Evolutionary conservation across 2,888 invertebrate species (phyloP).

Genomic region (Lycia hirtaria): DNA sequence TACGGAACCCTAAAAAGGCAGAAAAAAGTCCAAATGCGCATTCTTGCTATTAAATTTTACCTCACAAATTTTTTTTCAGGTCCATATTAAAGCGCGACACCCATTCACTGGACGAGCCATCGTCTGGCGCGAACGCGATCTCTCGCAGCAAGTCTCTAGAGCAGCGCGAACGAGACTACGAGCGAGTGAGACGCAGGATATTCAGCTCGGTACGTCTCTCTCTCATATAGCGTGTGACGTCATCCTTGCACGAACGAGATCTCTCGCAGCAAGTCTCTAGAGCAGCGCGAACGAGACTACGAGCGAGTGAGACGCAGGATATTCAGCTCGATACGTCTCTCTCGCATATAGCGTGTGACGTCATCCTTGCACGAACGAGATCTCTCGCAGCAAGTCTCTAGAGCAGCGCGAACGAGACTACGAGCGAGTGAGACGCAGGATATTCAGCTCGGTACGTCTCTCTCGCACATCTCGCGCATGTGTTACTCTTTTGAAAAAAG

Average conservation of each 20-base stretch:
- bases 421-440: slow-evolving; percentile 92
- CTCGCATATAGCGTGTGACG: too few species aligned
- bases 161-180: slow-evolving; percentile 96
- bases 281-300: slow-evolving; percentile 96
- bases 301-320: slow-evolving; percentile 94
- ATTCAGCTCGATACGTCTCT: slow-evolving; percentile 86
- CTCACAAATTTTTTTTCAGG: slow-evolving; percentile 77
- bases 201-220: slow-evolving; percentile 86
- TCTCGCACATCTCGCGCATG: too few species aligned
- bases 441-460: slow-evolving; percentile 88
- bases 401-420: slow-evolving; percentile 97
- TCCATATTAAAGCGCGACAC: slow-evolving; percentile 94
- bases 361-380: slow-evolving; percentile 51
- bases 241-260: slow-evolving; percentile 52
- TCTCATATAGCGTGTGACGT: too few species aligned
- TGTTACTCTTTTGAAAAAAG: too few species aligned
- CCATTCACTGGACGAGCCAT: slow-evolving; percentile 91
- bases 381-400: slow-evolving; percentile 89
- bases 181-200: slow-evolving; percentile 93
- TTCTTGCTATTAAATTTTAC: too few species aligned
- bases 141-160: slow-evolving; percentile 92
- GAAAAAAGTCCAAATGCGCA: too few species aligned
- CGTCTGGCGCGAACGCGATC: slow-evolving; percentile 53
- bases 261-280: slow-evolving; percentile 90
- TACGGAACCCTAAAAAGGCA: too few species aligned